Conservation (phyloP, 2,888 invertebrate species). For the Cephus pygmeus region DNA sequence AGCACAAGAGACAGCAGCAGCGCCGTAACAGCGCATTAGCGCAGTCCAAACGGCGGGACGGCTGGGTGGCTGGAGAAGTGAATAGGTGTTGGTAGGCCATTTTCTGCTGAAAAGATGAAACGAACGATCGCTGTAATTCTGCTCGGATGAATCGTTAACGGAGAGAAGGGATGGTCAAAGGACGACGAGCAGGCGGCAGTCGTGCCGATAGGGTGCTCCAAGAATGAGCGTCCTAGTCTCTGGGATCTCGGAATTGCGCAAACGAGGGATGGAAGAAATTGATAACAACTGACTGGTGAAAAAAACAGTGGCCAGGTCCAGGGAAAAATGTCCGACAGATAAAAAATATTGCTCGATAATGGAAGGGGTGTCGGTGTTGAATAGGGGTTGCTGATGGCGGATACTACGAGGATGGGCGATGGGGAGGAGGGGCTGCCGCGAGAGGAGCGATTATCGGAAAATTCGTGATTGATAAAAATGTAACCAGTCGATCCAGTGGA, state of each 20-base stretch:
- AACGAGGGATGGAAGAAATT: constrained; percentile 3
- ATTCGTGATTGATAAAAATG: constrained; percentile 32
- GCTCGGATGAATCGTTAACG: neutral
- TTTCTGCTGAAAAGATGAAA: neutral
- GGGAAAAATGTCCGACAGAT: constrained; percentile 12
- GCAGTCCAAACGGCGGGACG: no score
- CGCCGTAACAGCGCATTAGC: no score
- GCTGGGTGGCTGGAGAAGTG: no score
- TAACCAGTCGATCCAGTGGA: constrained; percentile 16
- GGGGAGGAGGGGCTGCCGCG: constrained; percentile 11
- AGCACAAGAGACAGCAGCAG: no score
- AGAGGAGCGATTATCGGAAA: constrained; percentile 29
- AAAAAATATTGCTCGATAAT: constrained; percentile 14
- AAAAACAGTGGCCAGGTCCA: constrained; percentile 6
- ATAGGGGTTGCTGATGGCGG: constrained; percentile 8
- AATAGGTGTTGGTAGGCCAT: no score
- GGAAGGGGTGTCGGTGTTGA: constrained; percentile 9
- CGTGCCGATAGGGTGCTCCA: neutral
- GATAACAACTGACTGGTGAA: constrained; percentile 8
- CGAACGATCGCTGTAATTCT: neutral
- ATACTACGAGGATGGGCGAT: constrained; percentile 16
- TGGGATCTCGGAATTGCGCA: neutral
- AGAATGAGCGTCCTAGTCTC: neutral
- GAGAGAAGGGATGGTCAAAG: neutral
- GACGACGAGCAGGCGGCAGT: neutral